Evolutionary conservation across 2,113 vertebrate genomes (phyloP).

Genomic region (Pelecanoides urinatrix): DNA sequence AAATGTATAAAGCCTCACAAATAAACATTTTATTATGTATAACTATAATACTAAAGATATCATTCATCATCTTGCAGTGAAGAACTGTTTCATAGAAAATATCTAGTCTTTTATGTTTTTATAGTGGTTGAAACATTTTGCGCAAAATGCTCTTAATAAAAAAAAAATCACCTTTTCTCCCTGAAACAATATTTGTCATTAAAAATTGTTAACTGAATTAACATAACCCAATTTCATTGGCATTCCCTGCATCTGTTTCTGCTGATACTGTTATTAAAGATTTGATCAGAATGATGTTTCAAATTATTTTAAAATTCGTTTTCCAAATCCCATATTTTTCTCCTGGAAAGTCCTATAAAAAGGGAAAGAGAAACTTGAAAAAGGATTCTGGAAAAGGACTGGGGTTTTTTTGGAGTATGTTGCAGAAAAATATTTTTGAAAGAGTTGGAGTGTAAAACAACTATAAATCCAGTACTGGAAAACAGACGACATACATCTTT

Average conservation of each 20-base stretch:
- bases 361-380: not conserved
- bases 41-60: not conserved
- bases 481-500: not conserved
- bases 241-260: not conserved
- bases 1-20: not conserved
- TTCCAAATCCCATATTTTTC: not conserved
- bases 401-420: not conserved
- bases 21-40: not conserved
- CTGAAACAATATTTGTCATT: not conserved
- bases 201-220: conserved; percentile 28
- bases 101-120: not conserved
- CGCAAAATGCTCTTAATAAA: not conserved
- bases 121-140: not conserved
- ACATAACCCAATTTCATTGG: conserved; percentile 23
- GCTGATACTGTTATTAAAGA: conserved; percentile 18
- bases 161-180: not conserved
- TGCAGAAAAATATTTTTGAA: not conserved
- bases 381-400: not conserved
- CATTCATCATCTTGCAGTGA: not conserved
- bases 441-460: not conserved
- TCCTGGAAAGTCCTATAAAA: not conserved
- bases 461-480: not conserved
- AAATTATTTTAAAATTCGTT: conserved; percentile 4
- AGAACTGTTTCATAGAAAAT: not conserved
- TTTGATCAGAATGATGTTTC: conserved; percentile 6